These are phyloP conservation scores for Machimus rusticus DNA, from an alignment of 2,888 invertebrate genomes.

Conservation along the genomic window DNA sequence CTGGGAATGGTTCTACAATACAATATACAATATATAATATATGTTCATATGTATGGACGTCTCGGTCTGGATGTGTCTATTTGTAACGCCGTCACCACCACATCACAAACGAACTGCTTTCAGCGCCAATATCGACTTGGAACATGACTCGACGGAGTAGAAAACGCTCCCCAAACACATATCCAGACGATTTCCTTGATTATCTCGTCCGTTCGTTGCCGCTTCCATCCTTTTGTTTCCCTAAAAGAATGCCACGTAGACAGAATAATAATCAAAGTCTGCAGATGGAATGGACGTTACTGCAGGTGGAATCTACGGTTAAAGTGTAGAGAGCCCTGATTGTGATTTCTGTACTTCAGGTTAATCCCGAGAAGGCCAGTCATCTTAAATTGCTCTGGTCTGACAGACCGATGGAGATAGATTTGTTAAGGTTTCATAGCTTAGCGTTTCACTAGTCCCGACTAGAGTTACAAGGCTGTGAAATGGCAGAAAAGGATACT, in stretches of 20 bases:
- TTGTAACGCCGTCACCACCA: constrained; percentile 4
- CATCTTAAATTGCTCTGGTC: not conserved
- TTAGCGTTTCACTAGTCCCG: not conserved
- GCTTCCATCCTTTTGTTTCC: constrained; percentile 30
- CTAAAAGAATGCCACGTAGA: constrained; percentile 40
- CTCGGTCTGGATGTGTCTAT: not conserved
- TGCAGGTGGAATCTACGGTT: constrained; percentile 36
- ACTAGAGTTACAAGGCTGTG: not conserved
- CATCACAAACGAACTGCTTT: not conserved
- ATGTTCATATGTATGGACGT: not conserved
- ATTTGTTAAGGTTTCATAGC: not conserved
- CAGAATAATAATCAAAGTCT: constrained; percentile 42
- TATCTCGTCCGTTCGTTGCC: constrained; percentile 35
- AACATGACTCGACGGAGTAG: constrained; percentile 33
- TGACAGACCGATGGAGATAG: not conserved
- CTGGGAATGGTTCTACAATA: not conserved
- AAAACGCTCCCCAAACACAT: constrained; percentile 39
- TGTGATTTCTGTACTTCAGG: constrained; percentile 27
- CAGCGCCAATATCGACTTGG: constrained; percentile 27
- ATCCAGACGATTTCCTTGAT: constrained; percentile 38
- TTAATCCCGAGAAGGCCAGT: not conserved
- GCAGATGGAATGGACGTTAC: constrained; percentile 35
- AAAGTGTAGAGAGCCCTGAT: constrained; percentile 36
- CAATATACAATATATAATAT: too few relatives aligned
- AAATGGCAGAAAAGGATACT: not conserved